A percentile compares a stretch with the other conserved stretches of the same genome.
Conservation (phyloP, 23 tunicate genomes). For the Halocynthia aurantium region DNA sequence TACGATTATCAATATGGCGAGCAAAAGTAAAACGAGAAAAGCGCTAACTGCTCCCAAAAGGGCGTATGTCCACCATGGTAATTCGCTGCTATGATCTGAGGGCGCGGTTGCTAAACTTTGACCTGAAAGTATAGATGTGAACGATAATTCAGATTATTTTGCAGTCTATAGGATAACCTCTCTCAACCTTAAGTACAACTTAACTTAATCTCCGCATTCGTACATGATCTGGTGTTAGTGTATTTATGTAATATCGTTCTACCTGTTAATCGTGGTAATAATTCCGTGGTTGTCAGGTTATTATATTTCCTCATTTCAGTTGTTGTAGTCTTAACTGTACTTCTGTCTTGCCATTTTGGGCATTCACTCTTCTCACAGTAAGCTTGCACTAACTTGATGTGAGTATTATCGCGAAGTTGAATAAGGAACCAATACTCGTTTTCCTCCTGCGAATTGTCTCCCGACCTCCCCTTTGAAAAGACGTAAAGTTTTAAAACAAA, state of each 20-base stretch:
- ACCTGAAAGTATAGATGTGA: too few species aligned
- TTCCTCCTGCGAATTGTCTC: neutral
- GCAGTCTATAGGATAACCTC: too few species aligned
- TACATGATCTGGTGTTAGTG: too few species aligned
- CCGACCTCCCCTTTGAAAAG: neutral
- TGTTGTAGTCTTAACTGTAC: neutral
- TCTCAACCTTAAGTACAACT: too few species aligned
- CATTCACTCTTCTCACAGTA: neutral
- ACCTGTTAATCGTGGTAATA: too few species aligned
- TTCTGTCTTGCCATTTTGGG: neutral
- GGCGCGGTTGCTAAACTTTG: too few species aligned
- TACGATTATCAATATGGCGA: too few species aligned
- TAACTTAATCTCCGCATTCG: too few species aligned
- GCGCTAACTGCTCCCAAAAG: neutral
- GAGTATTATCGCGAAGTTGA: neutral
- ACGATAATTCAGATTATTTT: too few species aligned
- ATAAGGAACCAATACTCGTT: slow-evolving; percentile 1
- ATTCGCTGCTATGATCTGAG: too few species aligned
- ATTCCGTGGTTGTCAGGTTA: too few species aligned
- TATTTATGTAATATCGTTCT: too few species aligned
- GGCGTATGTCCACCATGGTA: neutral
- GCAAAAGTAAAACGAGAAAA: neutral
- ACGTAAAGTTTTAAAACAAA: neutral
- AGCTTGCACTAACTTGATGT: slow-evolving; percentile 2
- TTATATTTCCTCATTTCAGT: neutral